Percentiles rank a stretch among this genome's conserved stretches.
phyloP scores from a whole-genome alignment of 2,888 invertebrate species.

The Acleris cristana region DNA sequence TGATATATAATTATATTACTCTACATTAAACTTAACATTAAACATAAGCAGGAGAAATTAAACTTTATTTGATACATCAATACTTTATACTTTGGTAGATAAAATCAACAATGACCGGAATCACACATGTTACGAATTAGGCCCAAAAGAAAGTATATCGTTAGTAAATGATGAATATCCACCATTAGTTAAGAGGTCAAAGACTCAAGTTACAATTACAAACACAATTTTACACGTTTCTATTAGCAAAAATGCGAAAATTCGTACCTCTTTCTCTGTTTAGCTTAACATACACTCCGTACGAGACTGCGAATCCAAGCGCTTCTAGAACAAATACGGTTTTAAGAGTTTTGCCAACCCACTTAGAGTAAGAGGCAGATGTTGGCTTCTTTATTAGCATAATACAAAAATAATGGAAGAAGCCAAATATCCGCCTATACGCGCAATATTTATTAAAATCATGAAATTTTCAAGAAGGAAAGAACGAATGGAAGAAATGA shows the following conservation, averaged over 20 bases:
- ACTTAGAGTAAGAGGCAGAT: slow-evolving; percentile 74
- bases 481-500: slow-evolving; percentile 1
- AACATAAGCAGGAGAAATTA: no score
- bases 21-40: no score
- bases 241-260: not conserved
- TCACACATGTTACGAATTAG: slow-evolving; percentile 8
- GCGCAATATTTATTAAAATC: slow-evolving; percentile 11
- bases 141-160: no score
- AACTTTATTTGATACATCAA: no score
- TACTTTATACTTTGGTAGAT: not conserved
- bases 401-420: slow-evolving; percentile 54
- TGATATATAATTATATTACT: no score
- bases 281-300: slow-evolving; percentile 87
- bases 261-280: slow-evolving; percentile 88
- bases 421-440: not conserved
- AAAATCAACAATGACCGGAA: slow-evolving; percentile 5
- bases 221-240: not conserved
- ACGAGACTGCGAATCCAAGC: slow-evolving; percentile 83
- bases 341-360: slow-evolving; percentile 81
- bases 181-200: not conserved
- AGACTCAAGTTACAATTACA: not conserved
- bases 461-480: slow-evolving; percentile 11
- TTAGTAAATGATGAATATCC: not conserved
- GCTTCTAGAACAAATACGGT: slow-evolving; percentile 85
- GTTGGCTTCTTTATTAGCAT: slow-evolving; percentile 88